Conservation (phyloP, 2,797 vertebrate genomes). For the Lithobates sylvaticus region DNA sequence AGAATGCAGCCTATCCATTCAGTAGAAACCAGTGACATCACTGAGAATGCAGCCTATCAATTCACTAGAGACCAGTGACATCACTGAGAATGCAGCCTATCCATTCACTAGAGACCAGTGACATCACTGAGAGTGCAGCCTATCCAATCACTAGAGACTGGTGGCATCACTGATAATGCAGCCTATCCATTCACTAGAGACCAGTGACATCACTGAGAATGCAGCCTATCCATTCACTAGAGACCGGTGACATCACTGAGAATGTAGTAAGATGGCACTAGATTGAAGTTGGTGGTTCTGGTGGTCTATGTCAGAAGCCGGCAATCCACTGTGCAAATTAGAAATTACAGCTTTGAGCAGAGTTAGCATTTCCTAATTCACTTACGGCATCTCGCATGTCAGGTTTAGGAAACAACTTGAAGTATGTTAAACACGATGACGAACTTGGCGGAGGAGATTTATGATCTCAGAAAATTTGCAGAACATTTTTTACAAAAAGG, state of each 20-base stretch:
- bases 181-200: background rate
- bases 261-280: too few relatives aligned
- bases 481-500: background rate
- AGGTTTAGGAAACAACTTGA: too few relatives aligned
- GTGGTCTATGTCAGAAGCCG: too few relatives aligned
- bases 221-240: conserved; percentile 3
- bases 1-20: background rate
- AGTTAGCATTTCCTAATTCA: too few relatives aligned
- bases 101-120: conserved; percentile 1
- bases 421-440: too few relatives aligned
- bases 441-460: too few relatives aligned
- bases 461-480: too few relatives aligned
- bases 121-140: background rate
- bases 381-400: too few relatives aligned
- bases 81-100: background rate
- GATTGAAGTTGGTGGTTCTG: too few relatives aligned
- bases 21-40: background rate
- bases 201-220: background rate
- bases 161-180: background rate
- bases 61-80: background rate
- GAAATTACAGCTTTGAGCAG: too few relatives aligned
- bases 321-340: too few relatives aligned
- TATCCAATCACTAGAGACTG: background rate
- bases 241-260: background rate
- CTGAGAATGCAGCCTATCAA: background rate